Base-by-base conservation (phyloP, 1,140 invertebrate genomes). In the Cherax destructor region DNA sequence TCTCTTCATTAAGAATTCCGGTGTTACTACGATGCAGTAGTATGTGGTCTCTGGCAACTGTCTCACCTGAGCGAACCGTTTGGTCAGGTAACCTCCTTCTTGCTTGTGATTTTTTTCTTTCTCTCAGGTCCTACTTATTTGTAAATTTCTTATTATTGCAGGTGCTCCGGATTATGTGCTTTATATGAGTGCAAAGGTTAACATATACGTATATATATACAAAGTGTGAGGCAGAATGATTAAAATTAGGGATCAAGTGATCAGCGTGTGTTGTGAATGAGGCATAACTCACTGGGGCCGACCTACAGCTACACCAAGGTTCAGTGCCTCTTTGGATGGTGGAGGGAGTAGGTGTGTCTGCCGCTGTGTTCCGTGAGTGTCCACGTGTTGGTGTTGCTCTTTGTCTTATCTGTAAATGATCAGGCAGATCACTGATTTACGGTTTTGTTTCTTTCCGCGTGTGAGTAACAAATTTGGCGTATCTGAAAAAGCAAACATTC, bases 251-350 rank as follows among this genome's bases (percentile, higher is more conserved):
- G 50, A 81, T 81, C 47, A 56, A 59, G 56, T n/a, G 79, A 56
- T 56, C 79, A 9, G 50, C 47, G 30, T 30, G 9, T 13, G 24
- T 81, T 81, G 79, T 81, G 79, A 59, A 81, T 56, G 50, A 50
- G 79, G 50, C 50, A 81, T 81, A 81, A 24, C 56, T 81, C 79
- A 59, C 78, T 80, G 24, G 24, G n/a, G 56, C 50, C 79, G 79
- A 81, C 79, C 79, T 30, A 81, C 79, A 52, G 56, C 79, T 81
- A n/a, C 52, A 18, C 10, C n/a, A 74, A 74, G 61, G 16, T 81
- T 86, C 85, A 86, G 85, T 86, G 85, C 85, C 74, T 76, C 85
- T 86, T 86, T 86, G 74, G 85, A 76, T 24, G 74, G 85, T 86
- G 85, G 30, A 78, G 85, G 47, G 85, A 78, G 85, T 47, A 86